Conservation (phyloP, 2,113 vertebrate genomes). For the Cyphomyrus plagiostoma region DNA sequence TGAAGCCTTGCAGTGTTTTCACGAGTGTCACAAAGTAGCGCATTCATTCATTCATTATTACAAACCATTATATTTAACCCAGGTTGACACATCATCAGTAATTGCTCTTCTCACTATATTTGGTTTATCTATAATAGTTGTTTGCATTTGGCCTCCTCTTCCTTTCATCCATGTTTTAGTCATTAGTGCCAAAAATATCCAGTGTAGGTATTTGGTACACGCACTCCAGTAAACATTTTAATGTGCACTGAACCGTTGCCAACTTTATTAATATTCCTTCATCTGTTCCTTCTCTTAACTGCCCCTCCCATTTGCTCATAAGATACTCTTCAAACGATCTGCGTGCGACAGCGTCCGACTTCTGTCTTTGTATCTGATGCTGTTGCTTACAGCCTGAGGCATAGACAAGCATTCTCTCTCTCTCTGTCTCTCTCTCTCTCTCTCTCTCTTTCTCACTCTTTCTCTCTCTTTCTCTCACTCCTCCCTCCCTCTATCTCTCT, state of each 20-base stretch:
- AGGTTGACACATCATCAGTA: not conserved
- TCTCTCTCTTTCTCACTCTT: not conserved
- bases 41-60: not conserved
- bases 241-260: not conserved
- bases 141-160: not conserved
- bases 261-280: not conserved
- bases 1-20: not conserved
- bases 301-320: not conserved
- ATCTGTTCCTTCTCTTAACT: not conserved
- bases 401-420: not conserved
- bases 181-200: not conserved
- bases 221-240: not conserved
- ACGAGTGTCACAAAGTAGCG: not conserved
- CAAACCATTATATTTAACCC: not conserved
- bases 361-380: conserved; percentile 20
- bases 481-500: not conserved
- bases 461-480: not conserved
- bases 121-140: not conserved
- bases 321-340: not conserved
- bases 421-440: not conserved
- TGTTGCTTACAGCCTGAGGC: not conserved
- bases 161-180: not conserved
- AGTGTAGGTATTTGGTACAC: not conserved
- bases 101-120: not conserved
- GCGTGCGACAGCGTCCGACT: not conserved